phyloP scores from a whole-genome alignment of 1,140 invertebrate genomes.

The Apocrypta bakeri region DNA sequence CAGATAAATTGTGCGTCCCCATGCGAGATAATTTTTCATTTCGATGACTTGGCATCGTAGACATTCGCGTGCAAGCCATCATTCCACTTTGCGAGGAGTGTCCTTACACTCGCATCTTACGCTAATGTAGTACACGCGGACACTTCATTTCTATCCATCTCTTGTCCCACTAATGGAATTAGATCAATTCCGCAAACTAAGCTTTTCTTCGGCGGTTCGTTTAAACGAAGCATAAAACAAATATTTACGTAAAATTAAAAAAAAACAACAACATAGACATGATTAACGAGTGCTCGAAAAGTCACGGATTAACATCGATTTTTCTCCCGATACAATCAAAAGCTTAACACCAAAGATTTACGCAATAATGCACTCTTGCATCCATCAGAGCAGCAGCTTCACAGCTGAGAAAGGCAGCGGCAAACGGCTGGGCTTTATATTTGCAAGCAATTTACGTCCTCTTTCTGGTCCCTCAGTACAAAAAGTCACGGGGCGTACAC shows the following conservation, averaged over 20 bases:
- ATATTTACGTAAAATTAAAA: too few species aligned
- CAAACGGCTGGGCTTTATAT: constrained; percentile 61
- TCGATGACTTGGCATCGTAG: background rate
- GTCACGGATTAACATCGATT: too few species aligned
- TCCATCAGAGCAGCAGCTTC: too few species aligned
- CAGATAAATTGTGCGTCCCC: background rate
- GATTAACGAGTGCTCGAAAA: too few species aligned
- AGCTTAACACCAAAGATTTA: background rate
- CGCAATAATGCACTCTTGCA: too few species aligned
- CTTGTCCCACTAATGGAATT: constrained; percentile 53
- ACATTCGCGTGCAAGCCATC: background rate
- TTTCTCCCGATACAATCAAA: background rate
- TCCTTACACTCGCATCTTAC: constrained; percentile 52
- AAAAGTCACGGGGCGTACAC: constrained; percentile 61
- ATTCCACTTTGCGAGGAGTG: background rate
- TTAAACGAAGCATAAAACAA: too few species aligned
- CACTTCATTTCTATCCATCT: constrained; percentile 60
- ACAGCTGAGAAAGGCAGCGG: too few species aligned
- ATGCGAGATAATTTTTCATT: background rate
- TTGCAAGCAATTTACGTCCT: constrained; percentile 70
- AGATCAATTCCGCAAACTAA: too few species aligned
- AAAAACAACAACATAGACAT: too few species aligned
- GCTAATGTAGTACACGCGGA: constrained; percentile 53
- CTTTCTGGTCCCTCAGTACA: constrained; percentile 58
- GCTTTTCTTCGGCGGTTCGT: too few species aligned